A percentile compares a stretch with the other conserved stretches of the same genome.
These are phyloP conservation scores for Cephalopachus bancanus DNA, from an alignment of 2,797 vertebrate genomes.

Conservation along the genomic window DNA sequence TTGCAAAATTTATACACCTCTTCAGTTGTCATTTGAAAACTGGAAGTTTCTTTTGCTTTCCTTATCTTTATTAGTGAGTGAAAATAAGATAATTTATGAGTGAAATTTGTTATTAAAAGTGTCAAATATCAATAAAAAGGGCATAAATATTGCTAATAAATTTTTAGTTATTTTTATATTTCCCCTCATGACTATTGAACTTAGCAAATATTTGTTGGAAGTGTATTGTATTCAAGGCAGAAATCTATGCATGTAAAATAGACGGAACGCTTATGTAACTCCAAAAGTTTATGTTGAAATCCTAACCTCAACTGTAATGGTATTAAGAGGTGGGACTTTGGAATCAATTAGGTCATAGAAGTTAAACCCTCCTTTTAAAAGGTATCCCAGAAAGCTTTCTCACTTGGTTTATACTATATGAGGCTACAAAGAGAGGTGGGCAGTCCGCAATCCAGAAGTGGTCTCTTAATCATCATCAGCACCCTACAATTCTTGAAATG, in stretches of 20 bases:
- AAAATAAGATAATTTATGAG: not conserved
- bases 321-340: not conserved
- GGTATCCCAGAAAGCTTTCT: not conserved
- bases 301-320: not conserved
- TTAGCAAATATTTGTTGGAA: not conserved
- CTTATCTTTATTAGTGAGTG: not conserved
- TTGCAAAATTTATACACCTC: not conserved
- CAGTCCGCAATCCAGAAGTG: not conserved
- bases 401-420: not conserved
- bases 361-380: not conserved
- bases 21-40: conserved; percentile 57
- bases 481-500: not conserved
- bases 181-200: not conserved
- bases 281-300: not conserved
- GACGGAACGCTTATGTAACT: no score
- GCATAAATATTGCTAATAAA: not conserved
- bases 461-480: not conserved
- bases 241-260: not conserved
- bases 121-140: not conserved
- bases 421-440: not conserved
- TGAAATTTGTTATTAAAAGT: not conserved
- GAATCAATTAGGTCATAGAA: not conserved
- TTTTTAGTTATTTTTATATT: no score
- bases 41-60: not conserved
- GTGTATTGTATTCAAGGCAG: not conserved